A percentile compares a stretch with the other conserved stretches of the same genome.
phyloP scores from a whole-genome alignment of 2,888 invertebrate genomes.

The Poecilobothrus nobilitatus region DNA sequence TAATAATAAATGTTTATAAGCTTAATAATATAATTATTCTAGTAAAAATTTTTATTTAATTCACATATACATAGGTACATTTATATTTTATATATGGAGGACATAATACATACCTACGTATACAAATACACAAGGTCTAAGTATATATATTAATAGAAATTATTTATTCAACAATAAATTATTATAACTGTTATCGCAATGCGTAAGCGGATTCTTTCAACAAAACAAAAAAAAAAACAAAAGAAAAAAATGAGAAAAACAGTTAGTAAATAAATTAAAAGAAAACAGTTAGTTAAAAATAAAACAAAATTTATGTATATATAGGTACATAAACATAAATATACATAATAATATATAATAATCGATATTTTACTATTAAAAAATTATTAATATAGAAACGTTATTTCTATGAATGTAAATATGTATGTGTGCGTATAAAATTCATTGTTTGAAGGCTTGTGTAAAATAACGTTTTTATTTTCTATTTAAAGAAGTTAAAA shows the following conservation, averaged over 20 bases:
- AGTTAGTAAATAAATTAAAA: too few relatives aligned
- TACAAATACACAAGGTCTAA: too few relatives aligned
- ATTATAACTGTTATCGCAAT: neutral
- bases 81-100: neutral
- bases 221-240: neutral
- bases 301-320: too few relatives aligned
- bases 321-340: neutral
- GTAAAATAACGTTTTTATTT: too few relatives aligned
- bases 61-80: neutral
- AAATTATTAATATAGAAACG: too few relatives aligned
- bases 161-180: too few relatives aligned
- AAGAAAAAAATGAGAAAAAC: neutral
- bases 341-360: neutral
- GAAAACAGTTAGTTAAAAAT: too few relatives aligned
- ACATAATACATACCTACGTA: too few relatives aligned
- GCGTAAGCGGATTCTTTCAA: neutral
- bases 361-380: neutral
- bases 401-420: too few relatives aligned
- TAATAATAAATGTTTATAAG: neutral
- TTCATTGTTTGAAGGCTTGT: too few relatives aligned
- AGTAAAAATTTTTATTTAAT: neutral
- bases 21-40: neutral
- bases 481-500: neutral
- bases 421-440: too few relatives aligned
- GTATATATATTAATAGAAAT: too few relatives aligned